Evolutionary conservation across 2,797 vertebrate species (phyloP).

Genomic region (Coccyzus lansbergi): DNA sequence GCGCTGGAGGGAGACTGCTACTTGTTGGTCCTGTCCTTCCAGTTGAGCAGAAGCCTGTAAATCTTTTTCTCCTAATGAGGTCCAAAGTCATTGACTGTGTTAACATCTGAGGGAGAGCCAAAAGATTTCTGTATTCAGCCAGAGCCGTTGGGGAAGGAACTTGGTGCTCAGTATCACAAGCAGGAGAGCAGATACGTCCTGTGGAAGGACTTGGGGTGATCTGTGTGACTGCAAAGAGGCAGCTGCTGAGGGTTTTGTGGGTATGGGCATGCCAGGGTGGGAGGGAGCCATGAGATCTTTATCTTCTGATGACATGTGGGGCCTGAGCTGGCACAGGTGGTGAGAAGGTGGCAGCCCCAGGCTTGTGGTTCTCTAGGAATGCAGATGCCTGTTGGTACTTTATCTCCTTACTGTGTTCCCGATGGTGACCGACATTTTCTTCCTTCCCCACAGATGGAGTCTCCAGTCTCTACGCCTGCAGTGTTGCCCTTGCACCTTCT

Average conservation of each 20-base stretch:
- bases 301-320: not conserved
- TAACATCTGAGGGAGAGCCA: conserved; percentile 23
- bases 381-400: not conserved
- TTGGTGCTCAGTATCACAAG: not conserved
- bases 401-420: not conserved
- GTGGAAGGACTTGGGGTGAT: not conserved
- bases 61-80: not conserved
- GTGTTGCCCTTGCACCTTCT: conserved; percentile 95
- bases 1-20: not conserved
- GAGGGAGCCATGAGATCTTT: not conserved
- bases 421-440: not conserved
- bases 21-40: not conserved
- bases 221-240: not conserved
- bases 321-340: not conserved
- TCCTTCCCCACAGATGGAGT: conserved; percentile 90
- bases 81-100: not conserved
- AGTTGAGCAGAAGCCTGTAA: conserved; percentile 1
- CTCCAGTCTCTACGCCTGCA: conserved; percentile 92
- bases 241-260: not conserved
- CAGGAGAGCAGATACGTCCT: not conserved
- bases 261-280: not conserved
- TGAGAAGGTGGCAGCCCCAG: not conserved
- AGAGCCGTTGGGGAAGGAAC: fast-evolving
- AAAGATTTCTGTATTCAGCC: not conserved
- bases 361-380: not conserved